Evolutionary conservation across 1,140 invertebrate species (phyloP).

Genomic region (Orussus abietinus): DNA sequence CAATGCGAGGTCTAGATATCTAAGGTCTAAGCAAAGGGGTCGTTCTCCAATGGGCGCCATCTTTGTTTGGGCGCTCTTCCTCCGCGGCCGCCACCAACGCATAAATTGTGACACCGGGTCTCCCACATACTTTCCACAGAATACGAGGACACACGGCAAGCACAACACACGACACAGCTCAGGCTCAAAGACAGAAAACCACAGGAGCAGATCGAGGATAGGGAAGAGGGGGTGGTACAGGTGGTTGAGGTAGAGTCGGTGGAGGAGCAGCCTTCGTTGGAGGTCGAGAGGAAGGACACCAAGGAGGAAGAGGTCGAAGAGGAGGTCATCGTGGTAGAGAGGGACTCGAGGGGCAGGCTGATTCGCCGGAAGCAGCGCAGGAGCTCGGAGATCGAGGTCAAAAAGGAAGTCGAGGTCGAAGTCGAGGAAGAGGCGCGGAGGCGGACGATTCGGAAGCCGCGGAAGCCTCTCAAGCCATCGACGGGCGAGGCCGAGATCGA

Average conservation of each 20-base stretch:
- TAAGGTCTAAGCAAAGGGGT: no score
- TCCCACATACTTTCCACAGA: conserved; percentile 55
- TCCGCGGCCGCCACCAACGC: no score
- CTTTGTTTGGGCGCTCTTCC: no score
- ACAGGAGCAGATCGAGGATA: conserved; percentile 39
- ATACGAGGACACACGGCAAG: conserved; percentile 54
- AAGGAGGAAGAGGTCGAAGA: conserved; percentile 38
- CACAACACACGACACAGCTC: conserved; percentile 49
- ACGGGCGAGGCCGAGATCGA: conserved; percentile 37
- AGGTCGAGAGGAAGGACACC: conserved; percentile 12
- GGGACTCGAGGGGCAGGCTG: conserved; percentile 35
- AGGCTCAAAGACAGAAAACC: conserved; percentile 47
- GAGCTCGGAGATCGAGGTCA: conserved; percentile 34
- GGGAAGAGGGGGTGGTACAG: conserved; percentile 38
- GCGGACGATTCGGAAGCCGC: conserved; percentile 24
- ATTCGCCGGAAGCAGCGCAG: conserved; percentile 34
- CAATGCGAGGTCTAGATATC: no score
- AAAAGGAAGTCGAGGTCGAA: conserved; percentile 15
- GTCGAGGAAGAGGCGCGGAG: conserved; percentile 24
- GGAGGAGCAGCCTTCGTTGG: conserved; percentile 14
- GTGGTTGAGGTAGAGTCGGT: conserved; percentile 35
- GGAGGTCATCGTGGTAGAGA: conserved; percentile 44
- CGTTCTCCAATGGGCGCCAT: no score
- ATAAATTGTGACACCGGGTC: no score
- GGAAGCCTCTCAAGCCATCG: conserved; percentile 35